phyloP scores from a whole-genome alignment of 2,888 invertebrate genomes.

The Quadriops clusia region DNA sequence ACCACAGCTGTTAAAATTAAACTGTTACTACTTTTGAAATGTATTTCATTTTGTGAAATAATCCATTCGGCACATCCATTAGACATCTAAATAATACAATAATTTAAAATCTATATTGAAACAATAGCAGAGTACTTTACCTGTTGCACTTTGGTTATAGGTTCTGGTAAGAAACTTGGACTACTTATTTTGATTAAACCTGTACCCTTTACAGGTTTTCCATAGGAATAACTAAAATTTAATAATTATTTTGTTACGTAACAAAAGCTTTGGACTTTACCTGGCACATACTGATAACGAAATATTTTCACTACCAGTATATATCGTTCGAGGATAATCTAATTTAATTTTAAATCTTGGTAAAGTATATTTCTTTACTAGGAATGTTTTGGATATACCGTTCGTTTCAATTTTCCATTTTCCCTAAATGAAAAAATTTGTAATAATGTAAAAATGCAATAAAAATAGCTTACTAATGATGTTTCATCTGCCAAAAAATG shows the following conservation, averaged over 20 bases:
- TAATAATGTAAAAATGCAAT: neutral
- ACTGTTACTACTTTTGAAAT: slow-evolving; percentile 2
- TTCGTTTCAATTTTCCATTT: slow-evolving; percentile 41
- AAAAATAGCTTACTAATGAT: slow-evolving; percentile 21
- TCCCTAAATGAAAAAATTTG: slow-evolving; percentile 31
- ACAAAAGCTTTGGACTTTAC: slow-evolving; percentile 25
- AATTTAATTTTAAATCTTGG: slow-evolving; percentile 48
- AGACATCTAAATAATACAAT: slow-evolving; percentile 23
- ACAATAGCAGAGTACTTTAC: slow-evolving; percentile 15
- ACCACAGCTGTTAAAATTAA: slow-evolving; percentile 32
- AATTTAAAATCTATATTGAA: neutral
- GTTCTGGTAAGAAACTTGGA: slow-evolving; percentile 18
- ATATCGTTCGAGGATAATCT: slow-evolving; percentile 39
- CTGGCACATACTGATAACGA: slow-evolving; percentile 44
- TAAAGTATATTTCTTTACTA: slow-evolving; percentile 44
- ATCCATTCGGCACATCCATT: slow-evolving; percentile 30
- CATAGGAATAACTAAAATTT: slow-evolving; percentile 45
- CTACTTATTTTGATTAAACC: slow-evolving; percentile 34
- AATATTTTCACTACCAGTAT: slow-evolving; percentile 36
- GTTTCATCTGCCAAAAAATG: slow-evolving; percentile 29
- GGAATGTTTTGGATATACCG: slow-evolving; percentile 35
- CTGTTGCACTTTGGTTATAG: slow-evolving; percentile 23
- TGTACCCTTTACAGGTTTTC: slow-evolving; percentile 46
- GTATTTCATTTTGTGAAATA: slow-evolving; percentile 16
- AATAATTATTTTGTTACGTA: slow-evolving; percentile 6